Conservation (phyloP, 2,113 vertebrate genomes). For the Equus przewalskii region DNA sequence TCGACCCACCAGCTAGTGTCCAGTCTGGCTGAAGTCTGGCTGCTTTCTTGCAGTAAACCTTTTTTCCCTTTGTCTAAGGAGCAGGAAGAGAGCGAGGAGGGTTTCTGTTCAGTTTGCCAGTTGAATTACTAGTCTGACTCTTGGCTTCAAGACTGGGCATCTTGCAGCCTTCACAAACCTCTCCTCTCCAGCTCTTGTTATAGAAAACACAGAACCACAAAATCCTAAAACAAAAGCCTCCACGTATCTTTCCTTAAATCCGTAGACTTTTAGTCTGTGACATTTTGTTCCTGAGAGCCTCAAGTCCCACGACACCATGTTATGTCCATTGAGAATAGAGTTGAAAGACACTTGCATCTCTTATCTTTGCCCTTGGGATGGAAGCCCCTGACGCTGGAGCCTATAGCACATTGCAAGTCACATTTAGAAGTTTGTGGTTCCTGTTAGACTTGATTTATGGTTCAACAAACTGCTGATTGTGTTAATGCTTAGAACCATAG, state of each 20-base stretch:
- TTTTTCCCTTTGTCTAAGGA: neutral
- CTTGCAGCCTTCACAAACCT: neutral
- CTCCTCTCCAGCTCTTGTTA: neutral
- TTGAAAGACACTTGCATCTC: neutral
- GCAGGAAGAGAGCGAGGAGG: neutral
- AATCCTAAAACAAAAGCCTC: neutral
- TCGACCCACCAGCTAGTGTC: neutral
- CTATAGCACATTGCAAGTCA: rapidly evolving
- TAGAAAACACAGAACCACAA: neutral
- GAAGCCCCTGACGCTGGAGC: neutral
- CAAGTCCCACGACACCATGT: too few relatives aligned
- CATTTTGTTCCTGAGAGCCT: neutral
- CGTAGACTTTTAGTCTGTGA: neutral
- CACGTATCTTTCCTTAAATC: neutral
- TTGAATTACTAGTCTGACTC: neutral
- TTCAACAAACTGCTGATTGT: neutral
- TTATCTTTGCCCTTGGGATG: rapidly evolving
- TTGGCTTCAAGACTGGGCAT: neutral
- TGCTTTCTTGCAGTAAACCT: neutral
- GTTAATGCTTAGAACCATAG: neutral
- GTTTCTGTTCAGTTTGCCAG: neutral
- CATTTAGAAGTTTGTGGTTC: neutral
- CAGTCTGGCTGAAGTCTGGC: neutral
- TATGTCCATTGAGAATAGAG: neutral
- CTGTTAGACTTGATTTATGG: neutral